Conservation (phyloP, 2,888 invertebrate genomes). For the Hymenopus coronatus region DNA sequence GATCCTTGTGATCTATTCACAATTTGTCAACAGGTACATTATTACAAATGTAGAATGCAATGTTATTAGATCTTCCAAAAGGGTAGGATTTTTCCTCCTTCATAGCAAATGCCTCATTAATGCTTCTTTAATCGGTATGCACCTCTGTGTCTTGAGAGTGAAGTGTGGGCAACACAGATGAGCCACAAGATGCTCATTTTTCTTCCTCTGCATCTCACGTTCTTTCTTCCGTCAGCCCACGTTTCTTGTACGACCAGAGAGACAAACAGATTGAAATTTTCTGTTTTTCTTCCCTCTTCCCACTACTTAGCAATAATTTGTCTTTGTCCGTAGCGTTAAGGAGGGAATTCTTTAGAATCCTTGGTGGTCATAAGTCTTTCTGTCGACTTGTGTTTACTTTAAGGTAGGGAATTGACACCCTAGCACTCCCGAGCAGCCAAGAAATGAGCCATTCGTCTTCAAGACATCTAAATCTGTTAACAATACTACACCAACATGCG, state of each 20-base stretch:
- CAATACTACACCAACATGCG: no score
- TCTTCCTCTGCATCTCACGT: neutral
- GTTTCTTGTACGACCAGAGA: neutral
- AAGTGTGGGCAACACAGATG: neutral
- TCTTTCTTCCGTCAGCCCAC: neutral
- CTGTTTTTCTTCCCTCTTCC: neutral
- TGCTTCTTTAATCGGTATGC: neutral
- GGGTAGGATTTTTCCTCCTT: no score
- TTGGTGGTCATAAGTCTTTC: neutral
- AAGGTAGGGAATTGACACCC: neutral
- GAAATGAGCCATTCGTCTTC: neutral
- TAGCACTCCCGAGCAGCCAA: neutral
- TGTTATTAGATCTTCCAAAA: no score
- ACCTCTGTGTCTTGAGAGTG: neutral
- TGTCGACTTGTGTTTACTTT: neutral
- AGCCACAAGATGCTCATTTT: neutral
- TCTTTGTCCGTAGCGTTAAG: constrained; percentile 18
- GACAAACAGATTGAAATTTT: neutral
- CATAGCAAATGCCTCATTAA: neutral
- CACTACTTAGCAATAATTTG: constrained; percentile 6
- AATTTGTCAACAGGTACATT: no score
- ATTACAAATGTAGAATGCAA: no score
- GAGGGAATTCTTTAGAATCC: constrained; percentile 3
- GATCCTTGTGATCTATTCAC: no score
- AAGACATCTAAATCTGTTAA: neutral